These are phyloP conservation scores for Sinocyclocheilus grahami DNA, from an alignment of 2,113 vertebrate genomes.

Conservation along the genomic window DNA sequence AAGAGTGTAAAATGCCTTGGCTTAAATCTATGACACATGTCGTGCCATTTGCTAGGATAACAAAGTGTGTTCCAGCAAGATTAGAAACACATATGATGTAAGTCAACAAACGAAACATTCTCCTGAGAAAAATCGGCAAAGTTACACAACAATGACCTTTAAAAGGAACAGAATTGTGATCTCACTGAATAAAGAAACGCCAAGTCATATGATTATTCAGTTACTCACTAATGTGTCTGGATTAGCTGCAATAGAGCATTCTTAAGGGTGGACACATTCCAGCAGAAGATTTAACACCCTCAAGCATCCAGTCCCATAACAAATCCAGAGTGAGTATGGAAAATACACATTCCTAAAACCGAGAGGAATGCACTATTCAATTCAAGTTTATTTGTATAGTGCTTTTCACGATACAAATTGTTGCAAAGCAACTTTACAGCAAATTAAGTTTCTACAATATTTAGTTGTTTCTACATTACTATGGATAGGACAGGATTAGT, in stretches of 20 bases:
- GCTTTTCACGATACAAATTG: no score
- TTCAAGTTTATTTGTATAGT: no score
- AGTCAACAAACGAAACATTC: not conserved
- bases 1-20: constrained; percentile 31
- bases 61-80: constrained; percentile 18
- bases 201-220: constrained; percentile 6
- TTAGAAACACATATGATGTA: not conserved
- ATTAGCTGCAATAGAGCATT: constrained; percentile 8
- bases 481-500: not conserved
- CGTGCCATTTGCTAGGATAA: not conserved
- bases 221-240: not conserved
- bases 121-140: not conserved
- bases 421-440: no score
- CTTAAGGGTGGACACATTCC: constrained; percentile 12
- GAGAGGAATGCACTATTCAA: not conserved
- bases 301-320: not conserved
- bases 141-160: not conserved
- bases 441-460: no score
- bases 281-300: not conserved
- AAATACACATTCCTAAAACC: constrained; percentile 2
- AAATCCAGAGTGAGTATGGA: constrained; percentile 6
- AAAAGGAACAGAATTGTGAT: not conserved
- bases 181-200: constrained; percentile 1
- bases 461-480: no score
- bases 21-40: constrained; percentile 35